Conservation (phyloP, 1,140 invertebrate species). For the Maniola jurtina region DNA sequence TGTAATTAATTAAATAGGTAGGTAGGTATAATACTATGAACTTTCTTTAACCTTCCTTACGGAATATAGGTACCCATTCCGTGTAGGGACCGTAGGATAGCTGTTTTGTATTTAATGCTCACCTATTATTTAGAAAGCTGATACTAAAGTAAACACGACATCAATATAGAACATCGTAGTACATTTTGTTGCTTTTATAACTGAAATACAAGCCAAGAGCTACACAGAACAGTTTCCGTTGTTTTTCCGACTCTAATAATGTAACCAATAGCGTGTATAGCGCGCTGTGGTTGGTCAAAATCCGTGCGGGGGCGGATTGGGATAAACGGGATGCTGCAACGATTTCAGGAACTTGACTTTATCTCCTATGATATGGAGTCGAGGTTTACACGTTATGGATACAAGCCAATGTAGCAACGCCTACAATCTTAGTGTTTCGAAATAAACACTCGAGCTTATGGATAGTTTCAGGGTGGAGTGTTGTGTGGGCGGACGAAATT, state of each 20-base stretch:
- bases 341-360: constrained; percentile 46
- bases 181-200: constrained; percentile 24
- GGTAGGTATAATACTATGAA: too few species aligned
- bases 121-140: background rate
- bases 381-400: constrained; percentile 41
- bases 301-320: constrained; percentile 49
- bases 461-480: constrained; percentile 61
- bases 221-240: constrained; percentile 44
- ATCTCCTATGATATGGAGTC: constrained; percentile 45
- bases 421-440: constrained; percentile 47
- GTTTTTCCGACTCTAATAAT: constrained; percentile 44
- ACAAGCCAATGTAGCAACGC: constrained; percentile 53
- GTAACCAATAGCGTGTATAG: constrained; percentile 59
- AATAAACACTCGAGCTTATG: constrained; percentile 47
- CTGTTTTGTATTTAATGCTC: background rate
- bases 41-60: too few species aligned
- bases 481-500: constrained; percentile 53
- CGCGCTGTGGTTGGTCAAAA: constrained; percentile 46
- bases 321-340: constrained; percentile 52
- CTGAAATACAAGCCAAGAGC: constrained; percentile 44
- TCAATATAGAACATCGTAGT: constrained; percentile 8
- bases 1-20: too few species aligned
- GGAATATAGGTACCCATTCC: too few species aligned
- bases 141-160: constrained; percentile 11
- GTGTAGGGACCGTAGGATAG: too few species aligned